Evolutionary conservation across 1,140 invertebrate genomes (phyloP).

Genomic region (Drosophila micromelanica): DNA sequence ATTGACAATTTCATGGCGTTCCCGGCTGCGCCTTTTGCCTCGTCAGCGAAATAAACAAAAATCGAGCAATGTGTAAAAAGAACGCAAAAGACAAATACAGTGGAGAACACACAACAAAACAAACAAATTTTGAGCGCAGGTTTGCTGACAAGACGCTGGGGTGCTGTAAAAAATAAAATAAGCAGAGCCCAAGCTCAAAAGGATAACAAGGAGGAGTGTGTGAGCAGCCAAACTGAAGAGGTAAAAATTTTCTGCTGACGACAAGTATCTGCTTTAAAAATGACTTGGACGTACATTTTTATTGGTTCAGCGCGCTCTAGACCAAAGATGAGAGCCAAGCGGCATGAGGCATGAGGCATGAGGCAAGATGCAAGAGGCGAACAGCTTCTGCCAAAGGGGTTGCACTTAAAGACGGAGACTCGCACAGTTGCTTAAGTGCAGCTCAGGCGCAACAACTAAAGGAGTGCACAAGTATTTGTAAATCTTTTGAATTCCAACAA

Average conservation of each 20-base stretch:
- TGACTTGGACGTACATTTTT: conserved; percentile 72
- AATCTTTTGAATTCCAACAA: conserved; percentile 81
- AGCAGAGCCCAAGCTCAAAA: conserved; percentile 37
- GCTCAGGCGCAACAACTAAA: conserved; percentile 53
- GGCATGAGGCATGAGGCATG: too few relatives aligned
- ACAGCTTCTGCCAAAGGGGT: conserved; percentile 39
- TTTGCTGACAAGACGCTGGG: conserved; percentile 77
- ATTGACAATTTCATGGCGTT: conserved; percentile 78
- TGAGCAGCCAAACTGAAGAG: conserved; percentile 58
- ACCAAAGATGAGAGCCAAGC: conserved; percentile 25
- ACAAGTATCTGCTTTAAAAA: conserved; percentile 71
- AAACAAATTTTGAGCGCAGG: conserved; percentile 64
- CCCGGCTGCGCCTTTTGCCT: conserved; percentile 60
- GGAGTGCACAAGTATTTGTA: conserved; percentile 79
- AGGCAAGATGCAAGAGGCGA: not conserved
- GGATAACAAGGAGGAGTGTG: conserved; percentile 50
- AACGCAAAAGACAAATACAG: conserved; percentile 77
- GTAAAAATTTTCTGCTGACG: conserved; percentile 81
- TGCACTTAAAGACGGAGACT: conserved; percentile 62
- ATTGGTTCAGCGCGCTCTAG: conserved; percentile 67
- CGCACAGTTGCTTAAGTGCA: conserved; percentile 72
- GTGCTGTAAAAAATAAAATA: conserved; percentile 78
- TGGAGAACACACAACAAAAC: conserved; percentile 73
- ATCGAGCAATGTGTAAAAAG: conserved; percentile 57
- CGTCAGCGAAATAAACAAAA: conserved; percentile 84